These are phyloP conservation scores for Onthophagus taurus DNA, from an alignment of 1,140 invertebrate species.

Conservation along the genomic window DNA sequence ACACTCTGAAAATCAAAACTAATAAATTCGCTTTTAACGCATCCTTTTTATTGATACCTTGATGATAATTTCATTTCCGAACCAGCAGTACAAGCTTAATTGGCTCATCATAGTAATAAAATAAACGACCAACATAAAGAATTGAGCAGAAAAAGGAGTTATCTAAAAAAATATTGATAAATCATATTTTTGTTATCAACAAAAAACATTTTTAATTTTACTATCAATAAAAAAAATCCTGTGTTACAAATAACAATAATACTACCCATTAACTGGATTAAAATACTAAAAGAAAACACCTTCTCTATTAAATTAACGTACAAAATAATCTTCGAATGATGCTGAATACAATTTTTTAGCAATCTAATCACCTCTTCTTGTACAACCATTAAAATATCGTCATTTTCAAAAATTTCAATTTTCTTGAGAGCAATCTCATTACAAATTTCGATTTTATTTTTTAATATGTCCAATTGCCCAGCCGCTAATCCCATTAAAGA, in stretches of 20 bases:
- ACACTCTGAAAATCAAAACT: conserved; percentile 25
- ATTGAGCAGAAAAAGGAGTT: conserved; percentile 12
- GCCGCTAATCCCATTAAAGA: conserved; percentile 13
- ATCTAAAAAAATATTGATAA: conserved; percentile 13
- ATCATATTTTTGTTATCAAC: conserved; percentile 17
- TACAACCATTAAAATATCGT: too few species aligned
- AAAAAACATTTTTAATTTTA: conserved; percentile 21
- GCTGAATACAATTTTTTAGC: too few species aligned
- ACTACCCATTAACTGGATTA: conserved; percentile 25
- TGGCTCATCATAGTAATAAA: conserved; percentile 19
- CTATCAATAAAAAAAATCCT: conserved; percentile 23
- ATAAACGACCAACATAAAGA: conserved; percentile 20
- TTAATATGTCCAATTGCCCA: conserved; percentile 18
- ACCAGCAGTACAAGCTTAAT: conserved; percentile 24
- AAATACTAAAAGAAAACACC: conserved; percentile 20
- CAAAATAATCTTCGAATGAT: too few species aligned
- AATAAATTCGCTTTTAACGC: conserved; percentile 6
- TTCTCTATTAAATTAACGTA: too few species aligned
- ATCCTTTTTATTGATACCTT: conserved; percentile 15
- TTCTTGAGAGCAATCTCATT: background rate
- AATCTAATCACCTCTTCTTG: too few species aligned
- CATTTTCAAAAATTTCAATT: background rate
- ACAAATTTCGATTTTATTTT: conserved; percentile 12
- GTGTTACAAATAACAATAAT: conserved; percentile 26
- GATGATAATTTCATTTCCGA: conserved; percentile 22